Evolutionary conservation across 2,113 vertebrate genomes (phyloP).

Genomic region (Actenoides lindsayi): DNA sequence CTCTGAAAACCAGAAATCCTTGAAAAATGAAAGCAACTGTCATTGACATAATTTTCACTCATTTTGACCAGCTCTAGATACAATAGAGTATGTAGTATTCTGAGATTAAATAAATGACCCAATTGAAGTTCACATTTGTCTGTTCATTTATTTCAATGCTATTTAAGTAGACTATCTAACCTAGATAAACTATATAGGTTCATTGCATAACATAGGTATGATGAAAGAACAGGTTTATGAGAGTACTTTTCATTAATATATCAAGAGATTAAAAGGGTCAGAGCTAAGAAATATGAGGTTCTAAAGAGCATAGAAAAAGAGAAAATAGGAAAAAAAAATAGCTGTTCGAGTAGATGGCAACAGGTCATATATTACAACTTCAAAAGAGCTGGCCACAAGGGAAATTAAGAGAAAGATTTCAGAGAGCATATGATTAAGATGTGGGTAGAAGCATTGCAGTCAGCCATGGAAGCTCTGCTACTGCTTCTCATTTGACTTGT

Average conservation of each 20-base stretch:
- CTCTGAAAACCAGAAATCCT: background rate
- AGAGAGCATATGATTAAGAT: conserved; percentile 35
- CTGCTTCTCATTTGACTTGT: conserved; percentile 17
- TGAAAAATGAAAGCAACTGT: background rate
- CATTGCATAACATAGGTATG: background rate
- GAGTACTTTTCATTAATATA: conserved; percentile 18
- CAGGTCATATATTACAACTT: conserved; percentile 34
- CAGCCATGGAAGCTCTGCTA: conserved; percentile 6
- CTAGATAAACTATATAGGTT: background rate
- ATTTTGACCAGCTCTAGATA: background rate
- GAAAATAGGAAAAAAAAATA: conserved; percentile 15
- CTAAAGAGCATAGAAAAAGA: background rate
- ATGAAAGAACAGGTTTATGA: background rate
- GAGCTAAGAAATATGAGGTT: background rate
- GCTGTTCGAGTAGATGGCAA: background rate
- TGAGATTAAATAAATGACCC: background rate
- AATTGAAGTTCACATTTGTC: background rate
- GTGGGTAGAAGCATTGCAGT: conserved; percentile 9
- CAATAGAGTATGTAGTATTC: background rate
- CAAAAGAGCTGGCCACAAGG: conserved; percentile 1
- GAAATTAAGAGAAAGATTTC: conserved; percentile 33
- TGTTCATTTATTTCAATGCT: background rate
- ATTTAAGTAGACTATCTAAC: conserved; percentile 6
- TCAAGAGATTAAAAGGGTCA: background rate
- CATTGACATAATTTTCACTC: background rate